Base-by-base conservation (phyloP, 2,113 vertebrate genomes). In the Mola mola region DNA sequence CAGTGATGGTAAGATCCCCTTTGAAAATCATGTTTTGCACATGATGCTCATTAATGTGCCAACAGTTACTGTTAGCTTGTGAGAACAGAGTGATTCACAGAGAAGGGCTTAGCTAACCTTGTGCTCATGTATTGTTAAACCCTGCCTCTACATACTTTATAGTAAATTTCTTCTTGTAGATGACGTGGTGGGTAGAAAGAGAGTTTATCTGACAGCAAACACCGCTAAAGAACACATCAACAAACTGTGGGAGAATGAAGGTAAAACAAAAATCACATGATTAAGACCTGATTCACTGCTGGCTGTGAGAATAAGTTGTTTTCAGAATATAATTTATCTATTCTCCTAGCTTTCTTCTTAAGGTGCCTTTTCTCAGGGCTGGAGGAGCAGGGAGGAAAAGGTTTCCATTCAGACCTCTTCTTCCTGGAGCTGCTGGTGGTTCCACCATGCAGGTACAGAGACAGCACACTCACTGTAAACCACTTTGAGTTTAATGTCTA, bases 341-440 rank as follows among this genome's bases (percentile, higher is more conserved):
- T 31, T 19, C 3, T 6, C 7, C n/a, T 62, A 99, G 97, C 95
- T 48, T 98, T 96, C 81, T 97, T 99, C 78, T 79, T 99, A 66
- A 93, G 87, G 73, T 88, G 81, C 26, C 90, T 99, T 8, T 96
- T 99, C 49, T 83, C 92, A 58, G 96, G 97, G 24, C 53, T 95
- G 78, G 85, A 87, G 24, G 71, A 81, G 21, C 66, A 51, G 6
- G 21, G 15, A 78, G 48, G 22, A 25, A 25, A 0, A 3, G 7
- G 43, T 90, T 86, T 95, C 84, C 92, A 78, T 51, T 91, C 93
- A 1, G 93, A 95, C 49, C 81, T 93, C 57, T 98, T 98, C 81
- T 99, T 99, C 73, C 73, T 98, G 52, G 95, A 98, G 56, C 85
- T 97, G 2, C 52, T 99, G 63, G 92, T 98, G 58, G 96, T 98